A percentile compares a stretch with the other conserved stretches of the same genome.
Evolutionary conservation across 2,888 invertebrate species (phyloP).

Genomic region (Drosophila leonis): DNA sequence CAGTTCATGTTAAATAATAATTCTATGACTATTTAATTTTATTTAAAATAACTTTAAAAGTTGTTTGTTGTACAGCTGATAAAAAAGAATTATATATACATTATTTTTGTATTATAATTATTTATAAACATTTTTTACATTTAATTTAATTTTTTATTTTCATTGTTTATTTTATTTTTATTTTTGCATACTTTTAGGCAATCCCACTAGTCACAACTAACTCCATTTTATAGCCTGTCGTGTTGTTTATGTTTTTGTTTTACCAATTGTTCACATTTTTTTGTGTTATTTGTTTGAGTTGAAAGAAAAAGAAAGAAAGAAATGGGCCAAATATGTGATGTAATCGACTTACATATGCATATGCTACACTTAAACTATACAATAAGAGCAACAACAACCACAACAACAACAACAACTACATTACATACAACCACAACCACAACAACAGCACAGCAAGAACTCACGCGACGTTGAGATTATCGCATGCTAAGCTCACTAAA

Average conservation of each 20-base stretch:
- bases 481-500: conserved; percentile 73
- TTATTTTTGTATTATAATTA: neutral
- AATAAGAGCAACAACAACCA: conserved; percentile 45
- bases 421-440: conserved; percentile 53
- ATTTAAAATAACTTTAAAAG: neutral
- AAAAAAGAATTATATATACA: neutral
- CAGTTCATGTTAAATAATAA: conserved; percentile 14
- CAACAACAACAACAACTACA: conserved; percentile 46
- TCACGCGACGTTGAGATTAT: conserved; percentile 66
- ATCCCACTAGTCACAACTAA: conserved; percentile 85
- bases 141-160: conserved; percentile 44
- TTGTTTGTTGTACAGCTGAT: neutral
- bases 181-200: conserved; percentile 83
- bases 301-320: conserved; percentile 22
- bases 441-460: conserved; percentile 65
- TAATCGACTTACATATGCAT: conserved; percentile 49
- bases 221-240: conserved; percentile 80
- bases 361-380: conserved; percentile 59
- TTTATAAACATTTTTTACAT: conserved; percentile 6
- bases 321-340: conserved; percentile 53
- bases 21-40: neutral
- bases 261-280: conserved; percentile 56
- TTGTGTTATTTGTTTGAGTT: conserved; percentile 67
- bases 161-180: conserved; percentile 52
- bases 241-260: conserved; percentile 68